Base-by-base conservation (phyloP, 2,888 invertebrate species). In the Ditula angustiorana region DNA sequence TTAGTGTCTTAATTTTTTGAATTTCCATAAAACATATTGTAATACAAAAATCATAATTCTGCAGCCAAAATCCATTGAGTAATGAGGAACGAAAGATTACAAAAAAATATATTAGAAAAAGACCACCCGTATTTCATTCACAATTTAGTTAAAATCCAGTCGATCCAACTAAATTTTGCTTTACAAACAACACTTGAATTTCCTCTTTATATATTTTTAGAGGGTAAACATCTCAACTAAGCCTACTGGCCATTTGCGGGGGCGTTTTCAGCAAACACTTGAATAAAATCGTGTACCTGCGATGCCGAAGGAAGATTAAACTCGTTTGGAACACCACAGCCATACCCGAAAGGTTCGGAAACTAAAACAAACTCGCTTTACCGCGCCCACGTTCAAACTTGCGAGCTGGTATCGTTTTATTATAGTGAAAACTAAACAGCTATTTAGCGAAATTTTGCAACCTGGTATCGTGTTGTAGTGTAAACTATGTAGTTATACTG, bases 251-350 rank as follows among this genome's bases (percentile, higher is more conserved):
- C 37, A 26, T 59, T 59, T 49, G 35, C 47, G 30, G 26, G 24
- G 30, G 41, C 41, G 23, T 60, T 61, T 61, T 28, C 53, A 30
- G 46, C 61, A 53, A 52, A 52, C 46, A 61, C 53, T 53, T 46
- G 44, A 53, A 61, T 53, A 46, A 26, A 30, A 61, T 53, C 24
- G 33, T 37, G 44, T 46, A 30, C 41, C 44, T 41, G 23, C 37
- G 49, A 49, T 59, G 37, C 19, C 23, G 13, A 53, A 53, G 53
- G 10, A 13, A 33, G 21, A 50, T 61, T 53, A 61, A 61, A 61
- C 61, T 53, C 53, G 24, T 46, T 53, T 46, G 35, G 47, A 46
- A 26, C 44, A 19, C 52, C 28, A 60, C 53, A 33, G 13, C 21
- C 30, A 33, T 19, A 26, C 19, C 53, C 35, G 33, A 55, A 61